Conservation (phyloP, 1,140 invertebrate genomes). For the Drosophila equinoxialis region DNA sequence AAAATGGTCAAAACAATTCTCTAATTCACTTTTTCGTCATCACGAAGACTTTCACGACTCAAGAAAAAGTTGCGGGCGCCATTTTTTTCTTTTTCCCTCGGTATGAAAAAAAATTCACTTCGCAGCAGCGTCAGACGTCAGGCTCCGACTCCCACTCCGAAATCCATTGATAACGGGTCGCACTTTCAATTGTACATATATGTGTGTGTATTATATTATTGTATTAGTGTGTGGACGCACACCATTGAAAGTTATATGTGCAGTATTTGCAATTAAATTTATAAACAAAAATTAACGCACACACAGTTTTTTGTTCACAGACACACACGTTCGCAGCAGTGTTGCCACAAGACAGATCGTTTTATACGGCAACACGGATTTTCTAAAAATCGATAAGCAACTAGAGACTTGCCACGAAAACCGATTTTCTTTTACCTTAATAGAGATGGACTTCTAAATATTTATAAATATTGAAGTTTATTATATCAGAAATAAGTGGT, state of each 20-base stretch:
- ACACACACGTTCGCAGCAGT: conserved; percentile 45
- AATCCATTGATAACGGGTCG: conserved; percentile 68
- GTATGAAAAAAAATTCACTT: conserved; percentile 64
- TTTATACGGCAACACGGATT: not conserved
- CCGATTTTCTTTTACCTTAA: no score
- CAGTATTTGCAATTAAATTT: conserved; percentile 79
- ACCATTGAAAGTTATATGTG: conserved; percentile 59
- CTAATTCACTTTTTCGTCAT: conserved; percentile 41
- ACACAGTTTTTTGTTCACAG: conserved; percentile 78
- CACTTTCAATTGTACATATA: conserved; percentile 49
- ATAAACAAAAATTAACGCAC: conserved; percentile 73
- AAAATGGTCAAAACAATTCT: conserved; percentile 45
- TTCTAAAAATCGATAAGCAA: conserved; percentile 7
- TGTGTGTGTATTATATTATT: conserved; percentile 43
- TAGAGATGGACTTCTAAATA: no score
- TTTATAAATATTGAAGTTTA: no score
- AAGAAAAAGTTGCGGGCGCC: conserved; percentile 78
- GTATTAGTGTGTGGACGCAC: conserved; percentile 63
- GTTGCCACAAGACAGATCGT: conserved; percentile 16
- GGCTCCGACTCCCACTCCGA: conserved; percentile 37
- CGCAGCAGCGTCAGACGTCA: conserved; percentile 50
- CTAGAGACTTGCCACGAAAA: no score
- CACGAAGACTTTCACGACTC: conserved; percentile 68
- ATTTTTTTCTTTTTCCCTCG: conserved; percentile 76
- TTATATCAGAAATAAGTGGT: no score